Evolutionary conservation across 2,113 vertebrate species (phyloP), one percentile per base, ranked within the genome.

Genomic region (Takifugu bimaculatus): DNA sequence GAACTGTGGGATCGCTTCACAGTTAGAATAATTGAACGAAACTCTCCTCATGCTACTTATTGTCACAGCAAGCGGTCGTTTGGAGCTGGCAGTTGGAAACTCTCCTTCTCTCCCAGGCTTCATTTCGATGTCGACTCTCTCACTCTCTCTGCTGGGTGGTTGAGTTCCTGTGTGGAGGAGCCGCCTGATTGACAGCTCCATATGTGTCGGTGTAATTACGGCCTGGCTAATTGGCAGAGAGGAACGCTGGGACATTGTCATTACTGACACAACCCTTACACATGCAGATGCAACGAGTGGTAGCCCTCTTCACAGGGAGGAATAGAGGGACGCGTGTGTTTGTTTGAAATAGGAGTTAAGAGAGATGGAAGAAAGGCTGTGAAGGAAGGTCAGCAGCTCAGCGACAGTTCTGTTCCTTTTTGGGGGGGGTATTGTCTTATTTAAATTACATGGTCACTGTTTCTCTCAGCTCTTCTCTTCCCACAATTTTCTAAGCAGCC

Each of bases 201-300:
- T 89, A 85, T 87, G 88, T 85, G 85, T 85, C 87, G 87, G 84
- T 88, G 88, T 90, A 91, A 91, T 92, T 91, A 91, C 50, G 78
- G 77, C 71, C 62, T 57, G 81, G 76, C 87, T 91, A 91, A 91
- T 91, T 91, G 88, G 81, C 87, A 86, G 85, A 84, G 85, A 87
- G 87, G 88, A 89, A 90, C 82, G 78, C 85, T 77, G 81, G 85
- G 86, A 89, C 84, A 81, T 84, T 91, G 88, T 90, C 87, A 90
- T 91, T 90, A 91, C 81, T 80, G 86, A 89, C 83, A 74, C 85
- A 80, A 83, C 86, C 78, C 82, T 81, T 74, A 70, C 82, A 69
- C 73, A 80, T 20, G 61, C 78, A 86, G 78, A 83, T 82, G 70
- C 66, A 75, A 72, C 50, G 67, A 65, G 74, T 75, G 80, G 76